These are phyloP conservation scores for Ormyrus labotus DNA, from an alignment of 2,888 invertebrate species.

Conservation along the genomic window DNA sequence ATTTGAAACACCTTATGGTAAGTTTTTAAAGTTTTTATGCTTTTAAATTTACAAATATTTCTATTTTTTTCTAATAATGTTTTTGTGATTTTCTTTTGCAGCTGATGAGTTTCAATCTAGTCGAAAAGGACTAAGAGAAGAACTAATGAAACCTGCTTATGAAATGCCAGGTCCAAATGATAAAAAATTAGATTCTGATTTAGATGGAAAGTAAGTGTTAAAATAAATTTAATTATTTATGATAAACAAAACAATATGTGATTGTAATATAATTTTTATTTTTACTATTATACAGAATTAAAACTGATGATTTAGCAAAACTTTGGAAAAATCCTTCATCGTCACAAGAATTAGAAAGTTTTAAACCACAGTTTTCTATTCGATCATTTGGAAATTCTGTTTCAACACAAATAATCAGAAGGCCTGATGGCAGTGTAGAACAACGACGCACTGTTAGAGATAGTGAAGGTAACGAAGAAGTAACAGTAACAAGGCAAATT, in stretches of 20 bases:
- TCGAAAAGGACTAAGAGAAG: conserved; percentile 73
- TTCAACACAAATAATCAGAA: conserved; percentile 77
- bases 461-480: conserved; percentile 79
- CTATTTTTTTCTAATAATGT: not conserved
- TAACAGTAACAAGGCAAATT: conserved; percentile 76
- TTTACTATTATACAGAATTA: conserved; percentile 61
- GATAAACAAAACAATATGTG: too few relatives aligned
- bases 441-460: conserved; percentile 78
- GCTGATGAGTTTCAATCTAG: conserved; percentile 31
- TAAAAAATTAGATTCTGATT: conserved; percentile 76
- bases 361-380: conserved; percentile 62
- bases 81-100: conserved; percentile 39
- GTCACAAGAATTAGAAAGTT: conserved; percentile 66
- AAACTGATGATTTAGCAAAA: conserved; percentile 64
- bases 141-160: conserved; percentile 78
- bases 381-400: conserved; percentile 77
- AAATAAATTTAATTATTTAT: not conserved
- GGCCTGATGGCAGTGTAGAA: conserved; percentile 80
- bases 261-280: conserved; percentile 3
- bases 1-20: conserved; percentile 16
- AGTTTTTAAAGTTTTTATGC: not conserved
- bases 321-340: conserved; percentile 65
- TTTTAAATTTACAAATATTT: not conserved
- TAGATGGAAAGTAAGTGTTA: conserved; percentile 78
- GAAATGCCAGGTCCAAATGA: conserved; percentile 62